Evolutionary conservation across 2,888 invertebrate species (phyloP), one percentile per base, ranked within the genome.

Genomic region (Zaprionus bogoriensis): DNA sequence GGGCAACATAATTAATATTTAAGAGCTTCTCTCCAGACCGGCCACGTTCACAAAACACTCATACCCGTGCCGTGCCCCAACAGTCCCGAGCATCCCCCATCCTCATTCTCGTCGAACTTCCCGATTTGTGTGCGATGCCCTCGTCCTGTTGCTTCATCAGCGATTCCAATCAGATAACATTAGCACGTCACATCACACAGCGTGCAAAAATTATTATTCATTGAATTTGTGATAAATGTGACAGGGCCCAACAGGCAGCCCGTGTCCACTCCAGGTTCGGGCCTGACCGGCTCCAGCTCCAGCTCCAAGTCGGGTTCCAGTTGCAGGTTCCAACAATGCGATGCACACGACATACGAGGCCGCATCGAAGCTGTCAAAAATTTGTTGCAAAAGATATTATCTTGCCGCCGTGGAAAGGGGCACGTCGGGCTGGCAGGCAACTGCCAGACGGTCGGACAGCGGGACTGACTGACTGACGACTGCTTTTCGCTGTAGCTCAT

Each of bases 191-290:
- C 88, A 88, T 86, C 82, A 83, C 83, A 85, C 86, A 86, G 87
- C 87, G 84, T 84, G 87, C 89, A 89, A 89, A 82, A 89, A 89
- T 89, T 89, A 89, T 88, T 88, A 89, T 89, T 89, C 89, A 89
- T 89, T 89, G 89, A 89, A 89, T 89, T 89, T 89, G 88, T 89
- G 89, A 89, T 89, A 88, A 89, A 89, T 89, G 89, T 89, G 88
- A 89, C 88, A 87, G 88, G 86, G 81, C 74, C 73, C 87, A 82
- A 82, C 83, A 77, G 77, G 81, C 80, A 74, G 63, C 55, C 38
- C 20, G 17, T 36, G 54, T 52, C 25, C 30, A 36, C 22, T 42
- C n/a, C 22, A n/a, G 41, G 20, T 46, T 14, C 23, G 19, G 46
- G 5, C 30, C 36, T 14, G 12, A 14, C 48, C 52, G 17, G 23